phyloP scores from a whole-genome alignment of 2,113 vertebrate genomes.

The Agelaius tricolor region DNA sequence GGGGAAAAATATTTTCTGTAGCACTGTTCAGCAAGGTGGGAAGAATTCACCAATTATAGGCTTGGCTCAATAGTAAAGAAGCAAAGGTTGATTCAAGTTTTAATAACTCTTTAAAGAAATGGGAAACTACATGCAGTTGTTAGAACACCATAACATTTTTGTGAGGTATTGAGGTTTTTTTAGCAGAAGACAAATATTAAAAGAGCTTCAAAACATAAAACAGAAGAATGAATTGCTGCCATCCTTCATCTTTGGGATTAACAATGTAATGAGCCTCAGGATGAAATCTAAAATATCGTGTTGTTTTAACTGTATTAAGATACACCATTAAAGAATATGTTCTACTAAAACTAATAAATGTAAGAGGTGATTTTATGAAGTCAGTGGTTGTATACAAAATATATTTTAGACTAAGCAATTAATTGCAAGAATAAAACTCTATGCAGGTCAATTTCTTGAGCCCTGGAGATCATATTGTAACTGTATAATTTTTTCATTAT shows the following conservation, averaged over 20 bases:
- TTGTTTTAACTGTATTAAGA: neutral
- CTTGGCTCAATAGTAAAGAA: neutral
- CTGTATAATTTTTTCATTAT: slow-evolving; percentile 37
- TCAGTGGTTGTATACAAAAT: slow-evolving; percentile 33
- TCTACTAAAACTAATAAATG: slow-evolving; percentile 44
- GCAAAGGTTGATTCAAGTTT: neutral
- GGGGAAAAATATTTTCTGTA: neutral
- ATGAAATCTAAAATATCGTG: neutral
- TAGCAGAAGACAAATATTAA: neutral
- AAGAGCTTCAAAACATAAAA: neutral
- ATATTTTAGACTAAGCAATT: slow-evolving; percentile 40
- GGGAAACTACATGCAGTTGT: neutral
- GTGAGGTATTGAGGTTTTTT: fast-evolving
- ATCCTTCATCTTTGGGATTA: neutral
- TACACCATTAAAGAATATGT: neutral
- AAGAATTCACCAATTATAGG: neutral
- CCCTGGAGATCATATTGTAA: slow-evolving; percentile 24
- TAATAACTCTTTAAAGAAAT: neutral
- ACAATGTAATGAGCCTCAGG: neutral
- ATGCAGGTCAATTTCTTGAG: slow-evolving; percentile 5
- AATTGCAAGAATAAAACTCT: slow-evolving; percentile 33
- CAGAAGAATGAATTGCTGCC: neutral
- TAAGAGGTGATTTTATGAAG: slow-evolving; percentile 60
- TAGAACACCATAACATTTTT: neutral
- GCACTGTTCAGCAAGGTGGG: neutral